Conservation (phyloP, 1,140 invertebrate species). For the Drosophila tsacasi region DNA sequence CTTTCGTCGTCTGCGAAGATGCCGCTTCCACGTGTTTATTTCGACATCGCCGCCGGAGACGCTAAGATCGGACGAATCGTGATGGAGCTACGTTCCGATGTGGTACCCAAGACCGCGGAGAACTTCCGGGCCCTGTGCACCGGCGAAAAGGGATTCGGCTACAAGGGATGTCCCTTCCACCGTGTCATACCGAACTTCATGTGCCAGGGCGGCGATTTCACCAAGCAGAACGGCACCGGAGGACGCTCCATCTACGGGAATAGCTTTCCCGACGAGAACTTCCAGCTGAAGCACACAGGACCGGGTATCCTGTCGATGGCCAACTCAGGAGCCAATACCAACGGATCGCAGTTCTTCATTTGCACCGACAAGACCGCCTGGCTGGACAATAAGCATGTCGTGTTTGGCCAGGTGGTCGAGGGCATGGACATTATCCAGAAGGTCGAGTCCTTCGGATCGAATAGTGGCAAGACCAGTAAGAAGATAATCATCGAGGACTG, state of each 20-base stretch:
- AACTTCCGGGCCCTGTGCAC: slow-evolving; percentile 97
- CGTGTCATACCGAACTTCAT: slow-evolving; percentile 99
- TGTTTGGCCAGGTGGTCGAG: slow-evolving; percentile 97
- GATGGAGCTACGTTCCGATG: slow-evolving; percentile 92
- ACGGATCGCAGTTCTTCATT: slow-evolving; percentile 98
- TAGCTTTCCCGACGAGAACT: slow-evolving; percentile 98
- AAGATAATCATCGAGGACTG: slow-evolving; percentile 92
- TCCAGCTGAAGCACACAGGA: slow-evolving; percentile 95
- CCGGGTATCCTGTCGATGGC: slow-evolving; percentile 96
- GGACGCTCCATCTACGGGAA: slow-evolving; percentile 97
- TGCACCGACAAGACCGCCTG: slow-evolving; percentile 97
- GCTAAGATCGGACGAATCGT: slow-evolving; percentile 28
- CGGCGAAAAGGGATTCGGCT: slow-evolving; percentile 96
- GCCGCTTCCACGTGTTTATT: slow-evolving; percentile 35
- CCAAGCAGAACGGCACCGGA: slow-evolving; percentile 96
- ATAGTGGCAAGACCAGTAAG: slow-evolving; percentile 93
- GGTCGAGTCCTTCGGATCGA: slow-evolving; percentile 92
- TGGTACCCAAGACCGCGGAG: slow-evolving; percentile 96
- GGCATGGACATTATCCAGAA: slow-evolving; percentile 98
- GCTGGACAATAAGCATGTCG: slow-evolving; percentile 98
- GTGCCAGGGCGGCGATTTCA: slow-evolving; percentile 98
- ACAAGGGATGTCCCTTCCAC: slow-evolving; percentile 95
- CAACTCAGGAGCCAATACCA: slow-evolving; percentile 97
- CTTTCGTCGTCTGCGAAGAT: slow-evolving; percentile 20
- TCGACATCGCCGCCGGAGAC: slow-evolving; percentile 29